These are phyloP conservation scores for Fukomys damarensis DNA, from an alignment of 2,113 vertebrate species.

Conservation along the genomic window DNA sequence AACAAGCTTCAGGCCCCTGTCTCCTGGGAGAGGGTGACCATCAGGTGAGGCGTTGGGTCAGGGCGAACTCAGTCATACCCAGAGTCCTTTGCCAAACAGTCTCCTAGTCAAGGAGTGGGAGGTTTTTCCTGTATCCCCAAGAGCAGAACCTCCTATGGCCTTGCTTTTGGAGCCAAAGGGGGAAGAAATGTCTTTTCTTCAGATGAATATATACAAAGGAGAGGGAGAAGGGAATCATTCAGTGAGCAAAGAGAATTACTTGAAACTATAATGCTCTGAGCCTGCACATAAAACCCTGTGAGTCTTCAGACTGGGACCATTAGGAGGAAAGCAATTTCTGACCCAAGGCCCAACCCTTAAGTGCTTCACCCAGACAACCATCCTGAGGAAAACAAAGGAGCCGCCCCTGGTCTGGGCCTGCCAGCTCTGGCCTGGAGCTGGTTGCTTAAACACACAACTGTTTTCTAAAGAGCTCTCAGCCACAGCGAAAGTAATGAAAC, in stretches of 20 bases:
- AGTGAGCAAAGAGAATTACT: background rate
- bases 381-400: background rate
- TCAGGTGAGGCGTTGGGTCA: background rate
- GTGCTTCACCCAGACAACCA: background rate
- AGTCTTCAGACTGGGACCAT: background rate
- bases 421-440: background rate
- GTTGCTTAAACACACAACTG: background rate
- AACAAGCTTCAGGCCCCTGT: background rate
- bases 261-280: background rate
- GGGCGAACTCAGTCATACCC: background rate
- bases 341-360: background rate
- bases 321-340: slow-evolving; percentile 1
- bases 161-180: background rate
- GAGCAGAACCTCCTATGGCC: background rate
- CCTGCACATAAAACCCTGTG: background rate
- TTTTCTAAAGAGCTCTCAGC: background rate
- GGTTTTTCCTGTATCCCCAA: background rate
- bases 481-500: background rate
- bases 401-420: background rate
- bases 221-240: background rate
- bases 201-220: background rate
- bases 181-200: background rate
- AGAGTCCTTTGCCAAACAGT: background rate
- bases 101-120: background rate
- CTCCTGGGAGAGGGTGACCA: background rate